phyloP scores from a whole-genome alignment of 2,113 vertebrate genomes.

The Lamprotornis superbus region DNA sequence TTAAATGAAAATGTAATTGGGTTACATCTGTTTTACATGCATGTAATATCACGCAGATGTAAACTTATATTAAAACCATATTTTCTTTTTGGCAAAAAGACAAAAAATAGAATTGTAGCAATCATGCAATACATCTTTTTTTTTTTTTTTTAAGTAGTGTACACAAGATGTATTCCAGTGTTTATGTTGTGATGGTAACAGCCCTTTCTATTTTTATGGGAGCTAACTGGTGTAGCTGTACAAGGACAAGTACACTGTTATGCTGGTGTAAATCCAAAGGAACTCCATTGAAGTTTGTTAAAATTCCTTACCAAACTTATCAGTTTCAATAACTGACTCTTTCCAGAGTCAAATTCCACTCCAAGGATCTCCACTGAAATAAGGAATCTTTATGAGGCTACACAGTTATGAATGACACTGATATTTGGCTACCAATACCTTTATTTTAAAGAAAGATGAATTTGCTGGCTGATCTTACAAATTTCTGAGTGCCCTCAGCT shows the following conservation, averaged over 20 bases:
- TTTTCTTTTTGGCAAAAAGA: constrained; percentile 83
- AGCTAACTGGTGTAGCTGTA: background rate
- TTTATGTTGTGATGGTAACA: constrained; percentile 55
- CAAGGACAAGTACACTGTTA: background rate
- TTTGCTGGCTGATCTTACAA: background rate
- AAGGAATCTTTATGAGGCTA: background rate
- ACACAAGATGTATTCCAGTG: constrained; percentile 9
- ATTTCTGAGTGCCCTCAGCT: background rate
- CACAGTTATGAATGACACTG: background rate
- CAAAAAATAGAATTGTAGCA: constrained; percentile 68
- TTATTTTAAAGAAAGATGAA: constrained; percentile 1
- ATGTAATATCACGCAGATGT: constrained; percentile 91
- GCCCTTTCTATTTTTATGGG: constrained; percentile 37
- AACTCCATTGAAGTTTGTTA: constrained; percentile 5
- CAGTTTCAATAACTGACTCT: background rate
- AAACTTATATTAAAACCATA: constrained; percentile 89
- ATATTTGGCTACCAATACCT: background rate
- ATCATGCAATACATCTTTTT: constrained; percentile 57
- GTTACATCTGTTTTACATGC: constrained; percentile 97
- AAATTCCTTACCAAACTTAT: background rate
- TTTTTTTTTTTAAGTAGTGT: background rate
- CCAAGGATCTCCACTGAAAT: background rate
- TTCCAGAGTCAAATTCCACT: background rate
- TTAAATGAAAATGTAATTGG: constrained; percentile 98
- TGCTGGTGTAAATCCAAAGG: background rate